Evolutionary conservation across 1,140 invertebrate genomes (phyloP), one percentile per base, ranked within the genome.

Genomic region (Copidosoma floridanum): DNA sequence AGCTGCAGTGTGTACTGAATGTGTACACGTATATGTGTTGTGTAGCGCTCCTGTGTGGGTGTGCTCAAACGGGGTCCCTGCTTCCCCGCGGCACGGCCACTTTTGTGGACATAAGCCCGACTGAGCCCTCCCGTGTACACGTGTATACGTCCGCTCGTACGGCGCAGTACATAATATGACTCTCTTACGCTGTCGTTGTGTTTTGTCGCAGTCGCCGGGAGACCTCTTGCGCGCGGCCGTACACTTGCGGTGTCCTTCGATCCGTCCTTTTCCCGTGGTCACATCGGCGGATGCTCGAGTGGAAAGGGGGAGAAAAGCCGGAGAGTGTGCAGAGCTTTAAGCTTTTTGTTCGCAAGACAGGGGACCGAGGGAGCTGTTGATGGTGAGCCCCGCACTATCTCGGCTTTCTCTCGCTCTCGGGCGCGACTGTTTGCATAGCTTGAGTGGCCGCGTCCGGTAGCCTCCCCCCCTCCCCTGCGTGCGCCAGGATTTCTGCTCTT

Each of bases 391-490:
- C 24, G 48, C n/a, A n/a, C n/a, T n/a, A n/a, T n/a, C n/a, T n/a
- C n/a, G n/a, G n/a, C n/a, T n/a, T n/a, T 3, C 29, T 57, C 16
- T 0, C 27, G 14, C 24, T 18, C 24, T 53, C 37, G 24, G 23
- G 21, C 32, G 18, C 37, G 50, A 61, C 67, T 76, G 75, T 79
- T 79, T 79, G 68, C 71, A 63, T 62, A 74, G 65, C 68, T 71
- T 77, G 75, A 78, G 74, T 78, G 70, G n/a, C n/a, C n/a, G 70
- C 63, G 68, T 76, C 67, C 69, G 72, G 67, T 75, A 69, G 70
- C 68, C n/a, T n/a, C n/a, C n/a, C n/a, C n/a, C n/a, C n/a, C n/a
- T n/a, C n/a, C n/a, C n/a, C n/a, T n/a, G n/a, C n/a, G n/a, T n/a
- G n/a, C n/a, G n/a, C n/a, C n/a, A n/a, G n/a, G n/a, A n/a, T n/a